Evolutionary conservation across 1,140 invertebrate species (phyloP), one percentile per base, ranked within the genome.

Genomic region (Protaetia brevitarsis): DNA sequence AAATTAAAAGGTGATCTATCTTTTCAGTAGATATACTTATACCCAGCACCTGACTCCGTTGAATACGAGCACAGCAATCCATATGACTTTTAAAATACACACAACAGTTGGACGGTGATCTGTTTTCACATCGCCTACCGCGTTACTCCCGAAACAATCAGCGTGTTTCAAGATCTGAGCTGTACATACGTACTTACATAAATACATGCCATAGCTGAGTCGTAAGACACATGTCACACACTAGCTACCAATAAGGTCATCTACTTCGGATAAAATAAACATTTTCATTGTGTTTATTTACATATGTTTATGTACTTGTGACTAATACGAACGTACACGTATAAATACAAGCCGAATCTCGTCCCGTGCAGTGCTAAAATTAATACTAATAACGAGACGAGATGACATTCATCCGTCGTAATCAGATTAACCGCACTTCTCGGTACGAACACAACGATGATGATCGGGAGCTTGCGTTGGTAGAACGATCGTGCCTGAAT

Each of bases 1-100:
- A 51, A 51, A 51, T 51, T 51, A 51, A 51, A 51, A 16, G 6
- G 19, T 51, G 41, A 51, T 51, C 26, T 51, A 51, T 51, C 41
- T 23, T 16, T 51, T 3, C 16, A n/a, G n/a, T n/a, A n/a, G 41
- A 21, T 51, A 51, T 51, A 51, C 6, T 51, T 51, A 51, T 19
- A 51, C 16, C 41, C 41, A 51, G 41, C 41, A 51, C 41, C 41
- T 51, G 41, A 51, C 41, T 45, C 8, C 16, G n/a, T 21, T 23
- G 2, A 51, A 51, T 2, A 26, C 41, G 41, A 11, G 31, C 13
- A 34, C 41, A 23, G 6, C n/a, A n/a, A n/a, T n/a, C n/a, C n/a
- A n/a, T n/a, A n/a, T n/a, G n/a, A n/a, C n/a, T n/a, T n/a, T n/a
- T n/a, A n/a, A n/a, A n/a, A n/a, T n/a, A n/a, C 21, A 19, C 41